Percentiles rank a stretch among this genome's conserved stretches.
Conservation (phyloP, 2,113 vertebrate species). For the Camelus bactrianus region DNA sequence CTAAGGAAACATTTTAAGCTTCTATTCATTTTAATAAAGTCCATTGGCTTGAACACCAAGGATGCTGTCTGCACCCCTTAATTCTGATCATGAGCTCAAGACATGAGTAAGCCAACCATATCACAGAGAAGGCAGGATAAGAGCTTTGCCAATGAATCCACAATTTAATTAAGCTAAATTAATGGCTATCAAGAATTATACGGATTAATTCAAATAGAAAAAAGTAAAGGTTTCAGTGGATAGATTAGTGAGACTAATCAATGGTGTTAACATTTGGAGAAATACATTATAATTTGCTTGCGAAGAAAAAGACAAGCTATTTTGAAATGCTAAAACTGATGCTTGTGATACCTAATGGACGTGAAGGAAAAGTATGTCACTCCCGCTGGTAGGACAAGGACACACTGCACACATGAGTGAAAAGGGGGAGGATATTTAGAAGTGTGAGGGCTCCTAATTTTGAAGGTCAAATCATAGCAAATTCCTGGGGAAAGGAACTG, state of each 20-base stretch:
- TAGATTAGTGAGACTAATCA: background rate
- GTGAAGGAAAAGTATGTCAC: background rate
- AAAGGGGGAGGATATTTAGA: background rate
- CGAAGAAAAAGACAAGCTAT: background rate
- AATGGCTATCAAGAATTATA: no score
- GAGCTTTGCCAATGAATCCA: background rate
- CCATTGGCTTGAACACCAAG: background rate
- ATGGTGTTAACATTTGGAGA: background rate
- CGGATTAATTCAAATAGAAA: background rate
- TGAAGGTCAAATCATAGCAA: background rate
- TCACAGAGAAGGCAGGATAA: background rate
- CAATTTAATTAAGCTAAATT: background rate
- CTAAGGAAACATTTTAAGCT: background rate
- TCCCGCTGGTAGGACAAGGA: background rate
- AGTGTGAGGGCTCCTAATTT: background rate
- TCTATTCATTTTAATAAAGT: background rate
- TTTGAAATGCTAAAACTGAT: background rate
- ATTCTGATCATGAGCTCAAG: background rate
- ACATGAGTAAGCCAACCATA: background rate
- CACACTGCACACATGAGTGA: background rate
- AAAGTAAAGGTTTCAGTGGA: background rate
- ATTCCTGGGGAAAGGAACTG: background rate
- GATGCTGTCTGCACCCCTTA: background rate
- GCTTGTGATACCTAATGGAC: background rate
- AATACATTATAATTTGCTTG: background rate